These are phyloP conservation scores for Brachyalestes nurse DNA, from an alignment of 2,797 vertebrate genomes.

Conservation along the genomic window DNA sequence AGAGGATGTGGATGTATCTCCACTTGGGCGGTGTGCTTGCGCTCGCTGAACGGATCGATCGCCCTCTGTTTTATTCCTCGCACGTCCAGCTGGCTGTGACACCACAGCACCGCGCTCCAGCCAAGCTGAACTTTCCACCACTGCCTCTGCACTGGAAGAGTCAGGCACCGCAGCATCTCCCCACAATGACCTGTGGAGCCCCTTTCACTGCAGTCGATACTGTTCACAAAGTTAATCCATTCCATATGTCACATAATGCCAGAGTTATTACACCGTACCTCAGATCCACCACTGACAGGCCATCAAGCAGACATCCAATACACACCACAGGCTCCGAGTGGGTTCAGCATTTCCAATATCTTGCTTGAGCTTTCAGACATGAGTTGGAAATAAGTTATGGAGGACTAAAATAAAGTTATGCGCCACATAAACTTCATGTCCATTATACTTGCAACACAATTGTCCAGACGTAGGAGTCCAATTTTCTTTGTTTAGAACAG, in stretches of 20 bases:
- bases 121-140: slow-evolving; percentile 28
- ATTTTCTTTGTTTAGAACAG: too few relatives aligned
- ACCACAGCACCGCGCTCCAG: slow-evolving; percentile 34
- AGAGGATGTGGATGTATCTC: slow-evolving; percentile 35
- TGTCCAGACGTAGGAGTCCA: too few relatives aligned
- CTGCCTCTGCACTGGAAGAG: slow-evolving; percentile 7
- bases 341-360: not conserved
- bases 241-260: slow-evolving; percentile 27
- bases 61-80: slow-evolving; percentile 34
- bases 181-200: slow-evolving; percentile 46
- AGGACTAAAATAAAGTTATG: slow-evolving; percentile 12
- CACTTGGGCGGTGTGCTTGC: slow-evolving; percentile 15
- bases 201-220: slow-evolving; percentile 28
- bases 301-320: slow-evolving; percentile 26
- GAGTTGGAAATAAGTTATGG: not conserved
- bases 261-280: slow-evolving; percentile 24
- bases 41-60: slow-evolving; percentile 43
- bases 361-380: not conserved
- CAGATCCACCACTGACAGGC: slow-evolving; percentile 16
- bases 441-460: not conserved
- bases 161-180: not conserved
- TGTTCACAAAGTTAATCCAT: slow-evolving; percentile 38
- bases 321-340: not conserved
- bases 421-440: not conserved
- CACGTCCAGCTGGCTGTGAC: slow-evolving; percentile 46